A percentile compares a stretch with the other conserved stretches of the same genome.
phyloP scores from a whole-genome alignment of 2,888 invertebrate genomes.

The Colostygia pectinataria region DNA sequence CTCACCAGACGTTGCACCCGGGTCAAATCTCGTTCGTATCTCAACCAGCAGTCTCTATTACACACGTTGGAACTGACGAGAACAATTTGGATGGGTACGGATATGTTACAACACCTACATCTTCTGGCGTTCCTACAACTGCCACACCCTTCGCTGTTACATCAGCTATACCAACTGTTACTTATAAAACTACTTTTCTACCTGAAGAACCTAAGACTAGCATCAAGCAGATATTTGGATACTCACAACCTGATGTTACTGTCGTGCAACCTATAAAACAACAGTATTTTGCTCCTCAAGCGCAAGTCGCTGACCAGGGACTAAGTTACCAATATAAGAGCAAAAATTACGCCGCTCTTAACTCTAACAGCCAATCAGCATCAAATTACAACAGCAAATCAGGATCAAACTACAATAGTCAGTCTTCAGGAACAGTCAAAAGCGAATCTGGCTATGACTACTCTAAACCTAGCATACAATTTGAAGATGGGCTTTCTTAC shows the following conservation, averaged over 20 bases:
- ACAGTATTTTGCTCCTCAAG: conserved; percentile 48
- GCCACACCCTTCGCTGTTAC: conserved; percentile 69
- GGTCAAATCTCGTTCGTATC: conserved; percentile 57
- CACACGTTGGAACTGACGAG: conserved; percentile 63
- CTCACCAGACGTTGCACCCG: conserved; percentile 49
- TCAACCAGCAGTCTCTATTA: conserved; percentile 67
- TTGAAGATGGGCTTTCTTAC: conserved; percentile 65
- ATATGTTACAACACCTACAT: conserved; percentile 68
- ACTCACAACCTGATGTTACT: conserved; percentile 69
- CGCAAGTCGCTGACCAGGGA: conserved; percentile 56
- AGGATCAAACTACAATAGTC: conserved; percentile 20
- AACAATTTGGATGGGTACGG: conserved; percentile 64
- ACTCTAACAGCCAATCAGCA: conserved; percentile 27
- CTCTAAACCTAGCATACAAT: conserved; percentile 62
- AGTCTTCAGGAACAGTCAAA: conserved; percentile 27
- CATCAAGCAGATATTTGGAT: conserved; percentile 72
- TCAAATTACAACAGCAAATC: conserved; percentile 16
- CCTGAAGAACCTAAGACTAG: conserved; percentile 67
- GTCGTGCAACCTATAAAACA: conserved; percentile 68
- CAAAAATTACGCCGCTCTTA: conserved; percentile 40
- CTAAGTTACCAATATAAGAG: conserved; percentile 51
- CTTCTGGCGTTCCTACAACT: conserved; percentile 71
- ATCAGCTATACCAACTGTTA: conserved; percentile 57
- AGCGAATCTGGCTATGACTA: conserved; percentile 59
- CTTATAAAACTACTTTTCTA: conserved; percentile 67